Conservation (phyloP, 2,888 invertebrate genomes). For the Stramonita haemastoma region DNA sequence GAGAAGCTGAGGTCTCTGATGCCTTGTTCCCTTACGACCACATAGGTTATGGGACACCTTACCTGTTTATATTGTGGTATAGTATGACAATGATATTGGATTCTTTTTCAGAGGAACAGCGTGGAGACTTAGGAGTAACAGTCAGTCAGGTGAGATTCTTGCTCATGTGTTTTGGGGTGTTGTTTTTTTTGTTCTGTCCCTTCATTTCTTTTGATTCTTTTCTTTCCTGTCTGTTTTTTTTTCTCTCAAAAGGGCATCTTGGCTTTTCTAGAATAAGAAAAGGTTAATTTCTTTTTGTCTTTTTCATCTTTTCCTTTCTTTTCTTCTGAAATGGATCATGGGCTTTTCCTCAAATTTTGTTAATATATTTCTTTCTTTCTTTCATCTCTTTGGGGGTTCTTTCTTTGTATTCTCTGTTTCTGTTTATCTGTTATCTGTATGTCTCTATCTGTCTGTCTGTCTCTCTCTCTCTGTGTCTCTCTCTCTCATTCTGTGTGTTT, state of each 20-base stretch:
- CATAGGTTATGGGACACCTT: no score
- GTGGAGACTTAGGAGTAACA: not conserved
- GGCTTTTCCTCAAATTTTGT: not conserved
- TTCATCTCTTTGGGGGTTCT: not conserved
- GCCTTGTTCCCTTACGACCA: no score
- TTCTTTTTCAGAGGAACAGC: not conserved
- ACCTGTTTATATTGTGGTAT: not conserved
- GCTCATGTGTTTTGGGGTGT: not conserved
- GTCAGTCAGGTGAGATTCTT: not conserved
- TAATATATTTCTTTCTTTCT: not conserved
- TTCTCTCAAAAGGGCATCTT: no score
- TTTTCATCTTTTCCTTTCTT: not conserved
- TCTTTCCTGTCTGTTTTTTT: not conserved
- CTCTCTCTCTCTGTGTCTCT: not conserved
- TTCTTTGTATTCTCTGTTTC: not conserved
- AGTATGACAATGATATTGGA: not conserved
- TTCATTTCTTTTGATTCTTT: not conserved
- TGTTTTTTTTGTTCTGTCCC: not conserved
- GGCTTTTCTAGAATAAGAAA: no score
- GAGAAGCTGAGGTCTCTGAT: no score
- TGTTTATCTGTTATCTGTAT: not conserved
- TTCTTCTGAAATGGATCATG: not conserved
- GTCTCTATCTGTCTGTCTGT: not conserved
- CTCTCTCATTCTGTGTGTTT: not conserved
- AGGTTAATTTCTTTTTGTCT: no score